A percentile compares a stretch with the other conserved stretches of the same genome.
Conservation (phyloP, 1,140 invertebrate species). For the Heliconius hewitsoni region DNA sequence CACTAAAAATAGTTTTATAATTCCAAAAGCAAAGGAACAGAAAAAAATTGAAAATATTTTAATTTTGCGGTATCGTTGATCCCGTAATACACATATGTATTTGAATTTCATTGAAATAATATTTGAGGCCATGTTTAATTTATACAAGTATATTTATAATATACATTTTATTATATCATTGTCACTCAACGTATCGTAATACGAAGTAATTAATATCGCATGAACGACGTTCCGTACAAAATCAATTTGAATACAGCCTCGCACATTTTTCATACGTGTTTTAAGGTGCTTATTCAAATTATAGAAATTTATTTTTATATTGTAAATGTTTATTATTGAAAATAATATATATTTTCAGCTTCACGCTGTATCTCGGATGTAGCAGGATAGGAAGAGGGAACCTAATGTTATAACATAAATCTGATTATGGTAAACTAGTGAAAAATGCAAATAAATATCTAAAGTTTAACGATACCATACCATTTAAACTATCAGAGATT, state of each 20-base stretch:
- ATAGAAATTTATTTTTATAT: not conserved
- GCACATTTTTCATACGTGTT: not conserved
- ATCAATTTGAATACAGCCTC: slow-evolving; percentile 15
- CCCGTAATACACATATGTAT: not conserved
- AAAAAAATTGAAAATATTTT: too few species aligned
- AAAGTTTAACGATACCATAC: too few species aligned
- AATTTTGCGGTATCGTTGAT: too few species aligned
- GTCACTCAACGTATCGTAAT: slow-evolving; percentile 16
- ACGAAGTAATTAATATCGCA: slow-evolving; percentile 38
- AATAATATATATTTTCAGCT: too few species aligned
- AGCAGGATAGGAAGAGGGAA: too few species aligned
- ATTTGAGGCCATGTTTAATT: slow-evolving; percentile 24
- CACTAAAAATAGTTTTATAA: not conserved
- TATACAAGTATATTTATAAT: slow-evolving; percentile 29
- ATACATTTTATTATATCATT: slow-evolving; percentile 12
- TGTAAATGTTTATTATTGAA: not conserved
- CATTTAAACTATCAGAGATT: too few species aligned
- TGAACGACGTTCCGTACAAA: slow-evolving; percentile 35
- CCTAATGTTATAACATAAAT: too few species aligned
- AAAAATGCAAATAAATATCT: too few species aligned
- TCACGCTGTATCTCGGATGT: too few species aligned
- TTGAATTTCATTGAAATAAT: slow-evolving; percentile 1
- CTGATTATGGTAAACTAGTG: too few species aligned
- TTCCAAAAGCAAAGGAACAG: not conserved
- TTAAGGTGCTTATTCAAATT: not conserved